A percentile compares a stretch with the other conserved stretches of the same genome.
Conservation (phyloP, 2,888 invertebrate species). For the Ephialtes manifestator region DNA sequence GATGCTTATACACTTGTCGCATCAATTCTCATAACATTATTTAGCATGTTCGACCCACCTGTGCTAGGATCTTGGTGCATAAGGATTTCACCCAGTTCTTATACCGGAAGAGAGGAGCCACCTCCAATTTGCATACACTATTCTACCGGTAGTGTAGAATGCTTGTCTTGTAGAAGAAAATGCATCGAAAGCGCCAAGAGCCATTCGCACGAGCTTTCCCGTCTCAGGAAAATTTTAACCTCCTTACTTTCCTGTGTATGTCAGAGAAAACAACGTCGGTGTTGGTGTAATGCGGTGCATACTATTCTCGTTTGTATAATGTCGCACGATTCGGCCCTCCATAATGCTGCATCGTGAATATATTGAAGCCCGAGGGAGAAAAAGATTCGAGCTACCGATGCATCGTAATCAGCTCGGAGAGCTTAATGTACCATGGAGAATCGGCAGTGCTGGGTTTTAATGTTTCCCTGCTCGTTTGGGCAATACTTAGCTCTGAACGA, state of each 20-base stretch:
- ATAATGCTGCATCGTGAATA: constrained; percentile 1
- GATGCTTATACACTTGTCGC: constrained; percentile 25
- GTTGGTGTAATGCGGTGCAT: constrained; percentile 29
- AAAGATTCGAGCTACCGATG: constrained; percentile 57
- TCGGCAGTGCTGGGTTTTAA: constrained; percentile 44
- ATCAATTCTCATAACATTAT: constrained; percentile 54
- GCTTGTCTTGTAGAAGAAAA: not conserved
- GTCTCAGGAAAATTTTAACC: constrained; percentile 8
- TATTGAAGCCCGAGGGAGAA: constrained; percentile 19
- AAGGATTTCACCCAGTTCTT: constrained; percentile 32
- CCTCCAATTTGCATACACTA: constrained; percentile 40
- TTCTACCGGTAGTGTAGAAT: not conserved
- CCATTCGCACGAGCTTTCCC: constrained; percentile 22
- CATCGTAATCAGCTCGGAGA: constrained; percentile 58
- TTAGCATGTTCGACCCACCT: constrained; percentile 18
- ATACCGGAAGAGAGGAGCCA: constrained; percentile 7
- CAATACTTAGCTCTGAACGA: not conserved
- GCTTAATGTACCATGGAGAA: constrained; percentile 37
- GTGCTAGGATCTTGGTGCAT: constrained; percentile 30
- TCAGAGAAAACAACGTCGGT: not conserved
- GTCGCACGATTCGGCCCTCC: constrained; percentile 25
- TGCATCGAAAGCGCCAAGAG: constrained; percentile 1
- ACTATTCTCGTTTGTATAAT: constrained; percentile 60
- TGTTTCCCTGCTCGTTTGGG: constrained; percentile 22
- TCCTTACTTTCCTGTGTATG: not conserved